Percentiles rank a stretch among this genome's conserved stretches.
phyloP scores from a whole-genome alignment of 2,888 invertebrate species.

The Pachydiplax longipennis region DNA sequence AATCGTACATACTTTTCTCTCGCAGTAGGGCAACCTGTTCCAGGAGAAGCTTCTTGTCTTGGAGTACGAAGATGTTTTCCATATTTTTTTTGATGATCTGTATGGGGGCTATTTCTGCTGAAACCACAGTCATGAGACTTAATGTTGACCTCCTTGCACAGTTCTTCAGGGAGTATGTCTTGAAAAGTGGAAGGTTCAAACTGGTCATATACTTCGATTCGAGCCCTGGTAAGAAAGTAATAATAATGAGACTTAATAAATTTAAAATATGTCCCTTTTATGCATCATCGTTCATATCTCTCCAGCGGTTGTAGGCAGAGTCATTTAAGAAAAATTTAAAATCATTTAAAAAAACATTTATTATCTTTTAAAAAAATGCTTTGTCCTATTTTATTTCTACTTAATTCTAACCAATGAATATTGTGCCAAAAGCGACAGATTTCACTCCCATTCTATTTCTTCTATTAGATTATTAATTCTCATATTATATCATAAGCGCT shows the following conservation, averaged over 20 bases:
- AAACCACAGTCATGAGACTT: neutral
- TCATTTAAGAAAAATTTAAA: neutral
- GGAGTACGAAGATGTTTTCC: neutral
- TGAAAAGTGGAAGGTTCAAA: neutral
- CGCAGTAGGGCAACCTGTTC: neutral
- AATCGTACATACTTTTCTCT: too few relatives aligned
- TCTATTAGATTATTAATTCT: too few relatives aligned
- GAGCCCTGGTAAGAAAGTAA: neutral
- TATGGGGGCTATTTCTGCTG: neutral
- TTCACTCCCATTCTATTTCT: too few relatives aligned
- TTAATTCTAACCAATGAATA: too few relatives aligned
- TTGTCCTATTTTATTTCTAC: too few relatives aligned
- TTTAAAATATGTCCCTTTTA: neutral
- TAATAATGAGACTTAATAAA: neutral
- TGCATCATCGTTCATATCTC: too few relatives aligned
- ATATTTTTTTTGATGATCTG: neutral
- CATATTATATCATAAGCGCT: too few relatives aligned
- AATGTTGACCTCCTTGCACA: neutral
- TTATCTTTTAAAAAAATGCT: too few relatives aligned
- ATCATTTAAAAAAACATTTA: too few relatives aligned
- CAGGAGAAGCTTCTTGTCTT: neutral
- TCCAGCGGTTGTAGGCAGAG: too few relatives aligned
- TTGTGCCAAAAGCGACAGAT: too few relatives aligned
- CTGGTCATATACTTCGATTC: neutral
- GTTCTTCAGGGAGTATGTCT: neutral